Conservation (phyloP, 2,888 invertebrate genomes). For the Eilema depressum region DNA sequence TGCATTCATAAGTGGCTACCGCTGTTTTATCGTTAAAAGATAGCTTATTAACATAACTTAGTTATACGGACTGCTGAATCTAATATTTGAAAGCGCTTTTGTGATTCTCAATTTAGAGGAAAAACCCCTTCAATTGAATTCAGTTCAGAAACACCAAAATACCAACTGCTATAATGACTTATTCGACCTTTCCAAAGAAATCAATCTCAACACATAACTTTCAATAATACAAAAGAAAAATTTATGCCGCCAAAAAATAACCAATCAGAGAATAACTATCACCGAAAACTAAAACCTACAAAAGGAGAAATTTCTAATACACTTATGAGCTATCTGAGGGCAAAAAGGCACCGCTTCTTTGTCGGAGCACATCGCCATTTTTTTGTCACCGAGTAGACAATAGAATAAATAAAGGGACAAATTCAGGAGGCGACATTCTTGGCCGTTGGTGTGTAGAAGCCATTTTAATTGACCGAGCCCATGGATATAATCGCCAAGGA, state of each 20-base stretch:
- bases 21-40: constrained; percentile 40
- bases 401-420: constrained; percentile 70
- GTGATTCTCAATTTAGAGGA: too few species aligned
- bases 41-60: constrained; percentile 20
- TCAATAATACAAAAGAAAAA: constrained; percentile 31
- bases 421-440: constrained; percentile 78
- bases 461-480: constrained; percentile 82
- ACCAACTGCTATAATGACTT: not conserved
- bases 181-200: not conserved
- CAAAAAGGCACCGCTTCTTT: constrained; percentile 80
- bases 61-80: not conserved
- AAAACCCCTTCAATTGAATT: not conserved
- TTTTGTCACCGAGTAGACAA: constrained; percentile 77
- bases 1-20: constrained; percentile 32
- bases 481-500: constrained; percentile 68
- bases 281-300: constrained; percentile 69
- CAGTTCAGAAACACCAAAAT: not conserved
- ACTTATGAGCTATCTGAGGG: constrained; percentile 75
- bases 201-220: constrained; percentile 19
- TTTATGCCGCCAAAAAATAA: constrained; percentile 38
- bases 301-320: constrained; percentile 75
- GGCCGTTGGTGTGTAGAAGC: constrained; percentile 78
- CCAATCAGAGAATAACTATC: constrained; percentile 57
- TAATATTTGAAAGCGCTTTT: too few species aligned
- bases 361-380: constrained; percentile 68